phyloP scores from a whole-genome alignment of 2,113 vertebrate genomes.

The Scomber scombrus region DNA sequence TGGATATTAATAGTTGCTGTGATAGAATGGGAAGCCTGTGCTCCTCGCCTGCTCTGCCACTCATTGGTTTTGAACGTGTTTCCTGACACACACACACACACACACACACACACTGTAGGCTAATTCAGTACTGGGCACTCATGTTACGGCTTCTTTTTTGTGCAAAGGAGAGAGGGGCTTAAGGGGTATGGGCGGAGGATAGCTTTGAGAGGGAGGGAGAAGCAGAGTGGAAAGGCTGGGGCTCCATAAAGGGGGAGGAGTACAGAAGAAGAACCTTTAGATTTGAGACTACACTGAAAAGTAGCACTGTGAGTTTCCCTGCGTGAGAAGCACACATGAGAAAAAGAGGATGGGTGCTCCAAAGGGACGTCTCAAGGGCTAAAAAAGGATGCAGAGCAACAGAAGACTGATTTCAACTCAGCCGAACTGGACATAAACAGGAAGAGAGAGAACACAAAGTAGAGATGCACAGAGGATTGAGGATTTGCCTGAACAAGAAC shows the following conservation, averaged over 20 bases:
- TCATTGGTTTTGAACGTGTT: slow-evolving; percentile 16
- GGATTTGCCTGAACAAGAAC: slow-evolving; percentile 41
- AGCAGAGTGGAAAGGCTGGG: slow-evolving; percentile 34
- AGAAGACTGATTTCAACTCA: background rate
- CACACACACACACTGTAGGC: slow-evolving; percentile 47
- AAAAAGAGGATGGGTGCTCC: slow-evolving; percentile 4
- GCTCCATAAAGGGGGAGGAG: slow-evolving; percentile 54
- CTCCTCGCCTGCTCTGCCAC: slow-evolving; percentile 6
- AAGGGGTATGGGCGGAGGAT: slow-evolving; percentile 58
- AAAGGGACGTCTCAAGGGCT: slow-evolving; percentile 21
- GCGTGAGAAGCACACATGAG: slow-evolving; percentile 3
- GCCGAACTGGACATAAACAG: slow-evolving; percentile 5
- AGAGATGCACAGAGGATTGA: background rate
- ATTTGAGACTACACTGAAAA: slow-evolving; percentile 36
- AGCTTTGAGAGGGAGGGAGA: slow-evolving; percentile 46
- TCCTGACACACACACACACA: slow-evolving; percentile 21
- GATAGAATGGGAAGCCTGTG: slow-evolving; percentile 44
- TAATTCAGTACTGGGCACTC: slow-evolving; percentile 79
- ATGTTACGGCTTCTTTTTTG: slow-evolving; percentile 75
- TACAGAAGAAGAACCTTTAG: slow-evolving; percentile 50
- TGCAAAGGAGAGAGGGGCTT: slow-evolving; percentile 54
- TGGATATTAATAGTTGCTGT: background rate
- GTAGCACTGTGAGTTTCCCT: slow-evolving; percentile 34
- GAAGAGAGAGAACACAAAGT: slow-evolving; percentile 7
- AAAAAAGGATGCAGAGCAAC: background rate